These are phyloP conservation scores for Coptodon rendalli DNA, from an alignment of 2,113 vertebrate species.

Conservation along the genomic window DNA sequence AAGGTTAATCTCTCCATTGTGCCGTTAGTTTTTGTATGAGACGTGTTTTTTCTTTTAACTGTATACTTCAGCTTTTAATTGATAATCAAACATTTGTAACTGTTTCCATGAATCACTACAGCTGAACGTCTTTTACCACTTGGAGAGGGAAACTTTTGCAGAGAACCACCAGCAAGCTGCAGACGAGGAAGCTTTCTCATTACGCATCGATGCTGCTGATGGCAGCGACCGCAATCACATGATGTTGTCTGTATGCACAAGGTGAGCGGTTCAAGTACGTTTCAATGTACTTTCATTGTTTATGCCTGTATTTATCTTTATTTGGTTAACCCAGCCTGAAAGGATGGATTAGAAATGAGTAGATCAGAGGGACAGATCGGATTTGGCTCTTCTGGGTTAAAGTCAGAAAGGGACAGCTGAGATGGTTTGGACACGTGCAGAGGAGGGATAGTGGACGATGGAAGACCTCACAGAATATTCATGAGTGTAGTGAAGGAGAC, in stretches of 20 bases:
- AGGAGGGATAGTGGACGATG: background rate
- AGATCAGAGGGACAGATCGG: background rate
- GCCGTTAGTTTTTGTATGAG: background rate
- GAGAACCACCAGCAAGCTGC: conserved; percentile 27
- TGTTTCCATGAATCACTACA: conserved; percentile 37
- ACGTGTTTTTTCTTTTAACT: accelerated
- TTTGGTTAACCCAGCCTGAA: background rate
- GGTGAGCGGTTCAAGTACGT: conserved; percentile 54
- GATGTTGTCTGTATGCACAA: conserved; percentile 77
- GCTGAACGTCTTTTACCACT: conserved; percentile 84
- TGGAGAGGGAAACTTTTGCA: conserved; percentile 51
- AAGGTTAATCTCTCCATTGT: background rate
- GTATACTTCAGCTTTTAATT: background rate
- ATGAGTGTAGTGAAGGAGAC: background rate
- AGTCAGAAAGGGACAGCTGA: background rate
- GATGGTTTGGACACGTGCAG: background rate
- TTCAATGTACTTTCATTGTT: background rate
- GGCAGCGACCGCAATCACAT: conserved; percentile 65
- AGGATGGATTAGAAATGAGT: accelerated
- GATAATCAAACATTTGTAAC: background rate
- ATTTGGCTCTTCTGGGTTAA: background rate
- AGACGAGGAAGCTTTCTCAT: conserved; percentile 75
- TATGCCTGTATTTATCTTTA: background rate
- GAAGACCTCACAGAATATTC: background rate
- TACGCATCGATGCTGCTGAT: conserved; percentile 69